Conservation (phyloP, 2,113 vertebrate species). For the Cololabis saira region DNA sequence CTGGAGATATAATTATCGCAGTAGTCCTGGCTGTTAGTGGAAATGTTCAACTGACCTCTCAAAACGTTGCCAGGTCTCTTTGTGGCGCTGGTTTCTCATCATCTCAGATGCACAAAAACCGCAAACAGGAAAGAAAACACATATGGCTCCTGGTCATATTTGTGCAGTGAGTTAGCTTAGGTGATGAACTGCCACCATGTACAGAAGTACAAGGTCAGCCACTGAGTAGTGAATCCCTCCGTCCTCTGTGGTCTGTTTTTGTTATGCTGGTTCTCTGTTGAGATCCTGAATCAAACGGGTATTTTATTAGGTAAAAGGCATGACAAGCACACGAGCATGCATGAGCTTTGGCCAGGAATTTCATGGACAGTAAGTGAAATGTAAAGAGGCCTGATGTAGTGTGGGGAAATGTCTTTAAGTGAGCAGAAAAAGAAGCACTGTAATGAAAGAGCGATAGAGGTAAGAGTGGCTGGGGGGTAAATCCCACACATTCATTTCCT, state of each 20-base stretch:
- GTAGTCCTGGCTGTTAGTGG: slow-evolving; percentile 48
- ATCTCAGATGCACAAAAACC: slow-evolving; percentile 39
- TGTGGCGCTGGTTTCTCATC: slow-evolving; percentile 51
- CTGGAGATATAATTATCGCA: slow-evolving; percentile 69
- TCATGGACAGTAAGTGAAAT: background rate
- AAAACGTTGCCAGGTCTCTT: slow-evolving; percentile 44
- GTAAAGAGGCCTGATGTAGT: background rate
- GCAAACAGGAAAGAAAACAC: slow-evolving; percentile 35
- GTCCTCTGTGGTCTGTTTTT: slow-evolving; percentile 12
- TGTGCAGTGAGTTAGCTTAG: background rate
- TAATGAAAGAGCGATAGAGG: background rate
- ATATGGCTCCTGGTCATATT: slow-evolving; percentile 7
- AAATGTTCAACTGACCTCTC: slow-evolving; percentile 47
- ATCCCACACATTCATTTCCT: slow-evolving; percentile 23
- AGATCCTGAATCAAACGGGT: background rate
- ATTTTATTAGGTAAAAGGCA: background rate
- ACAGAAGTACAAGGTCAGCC: slow-evolving; percentile 22
- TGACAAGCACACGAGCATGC: slow-evolving; percentile 7
- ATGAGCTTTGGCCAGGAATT: background rate
- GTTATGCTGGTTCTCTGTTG: slow-evolving; percentile 9
- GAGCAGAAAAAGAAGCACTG: slow-evolving; percentile 19
- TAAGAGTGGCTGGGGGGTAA: slow-evolving; percentile 23
- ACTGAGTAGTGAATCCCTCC: slow-evolving; percentile 35
- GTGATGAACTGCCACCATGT: slow-evolving; percentile 7
- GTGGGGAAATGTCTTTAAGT: background rate